Conservation (phyloP, 1,140 invertebrate genomes). For the Drosophila pseudoananassae region DNA sequence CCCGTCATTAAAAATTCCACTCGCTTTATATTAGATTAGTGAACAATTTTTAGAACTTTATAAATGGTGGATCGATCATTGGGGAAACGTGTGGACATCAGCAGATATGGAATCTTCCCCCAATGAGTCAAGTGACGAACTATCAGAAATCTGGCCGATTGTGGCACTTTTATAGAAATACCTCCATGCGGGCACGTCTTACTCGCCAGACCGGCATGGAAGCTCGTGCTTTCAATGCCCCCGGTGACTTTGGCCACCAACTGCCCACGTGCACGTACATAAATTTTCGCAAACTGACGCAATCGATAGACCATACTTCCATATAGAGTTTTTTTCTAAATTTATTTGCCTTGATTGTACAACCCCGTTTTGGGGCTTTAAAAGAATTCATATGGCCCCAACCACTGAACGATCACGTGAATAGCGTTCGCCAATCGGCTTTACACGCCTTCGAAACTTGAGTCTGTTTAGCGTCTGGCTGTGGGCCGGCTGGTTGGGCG, state of each 20-base stretch:
- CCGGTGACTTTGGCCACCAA: conserved; percentile 40
- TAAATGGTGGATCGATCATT: neutral
- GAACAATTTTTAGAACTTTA: neutral
- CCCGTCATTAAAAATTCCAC: neutral
- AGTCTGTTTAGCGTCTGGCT: conserved; percentile 18
- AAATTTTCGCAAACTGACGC: conserved; percentile 26
- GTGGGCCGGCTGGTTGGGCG: conserved; percentile 7
- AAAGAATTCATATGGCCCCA: conserved; percentile 5
- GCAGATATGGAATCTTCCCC: conserved; percentile 2
- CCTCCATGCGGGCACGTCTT: conserved; percentile 14
- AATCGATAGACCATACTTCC: conserved; percentile 26
- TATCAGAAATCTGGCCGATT: conserved; percentile 10
- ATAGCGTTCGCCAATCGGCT: conserved; percentile 18
- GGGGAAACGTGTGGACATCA: neutral
- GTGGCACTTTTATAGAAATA: conserved; percentile 28
- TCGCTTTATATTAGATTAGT: neutral
- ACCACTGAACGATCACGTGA: conserved; percentile 61
- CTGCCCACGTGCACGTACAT: conserved; percentile 27
- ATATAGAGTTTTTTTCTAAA: neutral
- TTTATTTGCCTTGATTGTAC: neutral
- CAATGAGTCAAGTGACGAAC: neutral
- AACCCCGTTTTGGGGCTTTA: conserved; percentile 12
- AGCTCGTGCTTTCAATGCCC: conserved; percentile 18
- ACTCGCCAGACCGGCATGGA: conserved; percentile 24
- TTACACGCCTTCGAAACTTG: conserved; percentile 19